A percentile compares a stretch with the other conserved stretches of the same genome.
Evolutionary conservation across 2,113 vertebrate genomes (phyloP).

Genomic region (Strix uralensis): DNA sequence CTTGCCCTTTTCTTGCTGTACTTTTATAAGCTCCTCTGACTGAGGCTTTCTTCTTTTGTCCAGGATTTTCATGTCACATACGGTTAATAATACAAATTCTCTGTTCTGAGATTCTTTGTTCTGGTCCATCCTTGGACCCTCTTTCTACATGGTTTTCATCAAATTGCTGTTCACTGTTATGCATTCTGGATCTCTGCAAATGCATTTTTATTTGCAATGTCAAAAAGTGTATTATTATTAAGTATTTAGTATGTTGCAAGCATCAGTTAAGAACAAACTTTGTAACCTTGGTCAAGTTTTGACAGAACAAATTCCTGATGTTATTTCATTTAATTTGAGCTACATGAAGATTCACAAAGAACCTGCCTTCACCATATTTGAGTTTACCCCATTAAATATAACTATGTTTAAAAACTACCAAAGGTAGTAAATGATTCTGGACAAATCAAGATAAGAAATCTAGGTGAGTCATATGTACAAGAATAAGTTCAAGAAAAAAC

Average conservation of each 20-base stretch:
- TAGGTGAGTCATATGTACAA: background rate
- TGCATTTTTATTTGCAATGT: background rate
- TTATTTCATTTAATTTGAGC: background rate
- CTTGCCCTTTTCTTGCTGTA: slow-evolving; percentile 8
- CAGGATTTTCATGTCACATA: background rate
- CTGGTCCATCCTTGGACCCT: background rate
- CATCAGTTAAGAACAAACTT: background rate
- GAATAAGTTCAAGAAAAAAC: background rate
- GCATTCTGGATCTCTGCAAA: background rate
- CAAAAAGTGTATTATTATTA: background rate
- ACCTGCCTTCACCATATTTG: background rate
- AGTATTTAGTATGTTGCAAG: background rate
- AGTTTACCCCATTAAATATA: background rate
- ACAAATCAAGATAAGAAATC: background rate
- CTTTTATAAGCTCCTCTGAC: background rate
- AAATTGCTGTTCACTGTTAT: background rate
- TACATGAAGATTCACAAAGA: background rate
- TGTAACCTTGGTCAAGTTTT: background rate
- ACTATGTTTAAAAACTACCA: background rate
- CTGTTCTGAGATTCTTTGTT: background rate
- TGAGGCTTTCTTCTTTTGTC: background rate
- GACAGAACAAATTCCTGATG: background rate
- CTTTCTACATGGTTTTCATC: background rate
- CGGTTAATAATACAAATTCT: background rate
- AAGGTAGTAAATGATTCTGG: background rate